Conservation (phyloP, 2,888 invertebrate genomes). For the Epinotia nisella region DNA sequence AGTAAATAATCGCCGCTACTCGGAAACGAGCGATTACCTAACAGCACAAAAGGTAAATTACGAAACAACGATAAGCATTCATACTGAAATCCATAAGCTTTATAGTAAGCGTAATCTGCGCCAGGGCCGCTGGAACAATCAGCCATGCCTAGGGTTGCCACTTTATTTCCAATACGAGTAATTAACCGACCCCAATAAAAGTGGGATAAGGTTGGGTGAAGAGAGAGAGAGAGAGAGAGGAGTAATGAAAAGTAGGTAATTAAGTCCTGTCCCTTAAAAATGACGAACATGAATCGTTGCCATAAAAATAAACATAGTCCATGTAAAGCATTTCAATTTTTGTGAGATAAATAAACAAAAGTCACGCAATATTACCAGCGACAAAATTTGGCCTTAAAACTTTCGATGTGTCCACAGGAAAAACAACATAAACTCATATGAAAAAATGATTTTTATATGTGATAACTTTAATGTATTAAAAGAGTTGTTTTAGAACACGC, state of each 20-base stretch:
- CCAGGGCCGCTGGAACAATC: neutral
- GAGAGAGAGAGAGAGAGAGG: no score
- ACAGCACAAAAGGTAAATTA: constrained; percentile 6
- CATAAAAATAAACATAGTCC: neutral
- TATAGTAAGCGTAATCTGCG: constrained; percentile 8
- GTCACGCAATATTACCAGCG: no score
- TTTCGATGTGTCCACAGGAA: no score
- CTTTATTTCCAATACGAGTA: neutral
- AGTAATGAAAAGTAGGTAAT: no score
- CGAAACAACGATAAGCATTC: constrained; percentile 6
- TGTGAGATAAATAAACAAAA: no score
- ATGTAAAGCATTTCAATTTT: no score
- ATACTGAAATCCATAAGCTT: constrained; percentile 17
- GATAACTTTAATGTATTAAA: no score
- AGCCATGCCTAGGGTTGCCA: constrained; percentile 3
- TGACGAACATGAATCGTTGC: neutral
- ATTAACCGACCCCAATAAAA: neutral
- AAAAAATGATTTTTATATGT: no score
- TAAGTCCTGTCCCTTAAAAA: neutral
- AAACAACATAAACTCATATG: no score
- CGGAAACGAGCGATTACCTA: constrained; percentile 18
- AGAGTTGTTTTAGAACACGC: no score
- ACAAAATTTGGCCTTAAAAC: no score
- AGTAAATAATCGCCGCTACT: neutral
- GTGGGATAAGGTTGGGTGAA: no score